Evolutionary conservation across 2,888 invertebrate genomes (phyloP), one percentile per base, ranked within the genome.

Genomic region (Merodon equestris): DNA sequence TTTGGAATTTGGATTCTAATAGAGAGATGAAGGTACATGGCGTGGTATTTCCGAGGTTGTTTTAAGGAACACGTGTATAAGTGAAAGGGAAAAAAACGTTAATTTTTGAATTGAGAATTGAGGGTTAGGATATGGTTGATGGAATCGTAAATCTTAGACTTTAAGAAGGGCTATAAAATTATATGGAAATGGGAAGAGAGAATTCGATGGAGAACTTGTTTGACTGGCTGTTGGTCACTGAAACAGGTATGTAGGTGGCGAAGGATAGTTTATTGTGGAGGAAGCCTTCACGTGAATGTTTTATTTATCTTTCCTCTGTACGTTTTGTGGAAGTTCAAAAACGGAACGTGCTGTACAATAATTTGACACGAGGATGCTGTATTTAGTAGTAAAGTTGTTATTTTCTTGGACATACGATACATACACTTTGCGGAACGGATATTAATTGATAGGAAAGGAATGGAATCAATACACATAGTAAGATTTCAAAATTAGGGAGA

Each of bases 41-140:
- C n/a, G n/a, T 10, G 67, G 56, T 47, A 74, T 70, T 75, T 70
- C 63, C 75, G 57, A 75, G 48, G 57, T 75, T 75, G 13, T 70
- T 58, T 61, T 60, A 58, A 27, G 38, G 36, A 75, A 79, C 77
- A 79, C 77, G 77, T 79, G 77, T 27, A 68, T 14, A 19, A 48
- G 53, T 58, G 17, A 27, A 17, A 44, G 9, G 4, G 38, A 17
- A 9, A 10, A 7, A 53, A 38, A 7, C 36, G 27, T 36, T 36
- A n/a, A 40, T 40, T 51, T 36, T 9, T 7, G 27, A 27, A 27
- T 27, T 7, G 27, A 27, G 7, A 27, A 27, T 27, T 7, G 27
- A 27, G 18, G 15, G 27, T 64, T 45, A 40, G 15, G 10, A 38
- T 45, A 48, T 18, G 38, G 48, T 10, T 47, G 7, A 3, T 75